phyloP scores from a whole-genome alignment of 2,797 vertebrate species.

The Momotus momota region DNA sequence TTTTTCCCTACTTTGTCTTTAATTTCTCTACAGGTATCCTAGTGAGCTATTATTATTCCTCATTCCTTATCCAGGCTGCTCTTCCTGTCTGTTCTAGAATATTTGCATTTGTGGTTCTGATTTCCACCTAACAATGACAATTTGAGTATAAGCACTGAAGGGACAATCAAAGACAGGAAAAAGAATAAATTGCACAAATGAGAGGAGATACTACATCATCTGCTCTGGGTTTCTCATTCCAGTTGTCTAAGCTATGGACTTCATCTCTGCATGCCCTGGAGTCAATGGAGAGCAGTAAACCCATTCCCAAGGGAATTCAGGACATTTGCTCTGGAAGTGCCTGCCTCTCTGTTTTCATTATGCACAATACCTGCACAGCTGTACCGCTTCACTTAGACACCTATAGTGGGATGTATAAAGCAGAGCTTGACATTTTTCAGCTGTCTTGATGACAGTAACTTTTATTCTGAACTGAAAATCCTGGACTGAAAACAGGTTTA shows the following conservation, averaged over 20 bases:
- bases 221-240: background rate
- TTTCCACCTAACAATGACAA: background rate
- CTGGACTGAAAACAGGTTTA: constrained; percentile 61
- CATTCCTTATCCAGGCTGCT: background rate
- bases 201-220: background rate
- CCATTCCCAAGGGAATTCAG: background rate
- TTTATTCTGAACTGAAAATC: constrained; percentile 45
- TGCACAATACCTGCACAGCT: background rate
- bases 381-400: background rate
- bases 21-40: background rate
- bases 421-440: constrained; percentile 26
- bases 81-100: background rate
- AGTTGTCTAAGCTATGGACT: background rate
- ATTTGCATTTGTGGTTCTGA: background rate
- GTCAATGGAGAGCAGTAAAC: background rate
- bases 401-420: background rate
- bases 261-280: background rate
- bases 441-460: constrained; percentile 27
- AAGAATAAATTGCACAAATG: background rate
- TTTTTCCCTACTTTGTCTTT: background rate
- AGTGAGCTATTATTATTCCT: background rate
- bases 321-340: background rate
- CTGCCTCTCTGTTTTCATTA: background rate
- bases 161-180: background rate
- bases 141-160: background rate